Evolutionary conservation across 2,797 vertebrate species (phyloP).

Genomic region (Pseudochirops corinnae): DNA sequence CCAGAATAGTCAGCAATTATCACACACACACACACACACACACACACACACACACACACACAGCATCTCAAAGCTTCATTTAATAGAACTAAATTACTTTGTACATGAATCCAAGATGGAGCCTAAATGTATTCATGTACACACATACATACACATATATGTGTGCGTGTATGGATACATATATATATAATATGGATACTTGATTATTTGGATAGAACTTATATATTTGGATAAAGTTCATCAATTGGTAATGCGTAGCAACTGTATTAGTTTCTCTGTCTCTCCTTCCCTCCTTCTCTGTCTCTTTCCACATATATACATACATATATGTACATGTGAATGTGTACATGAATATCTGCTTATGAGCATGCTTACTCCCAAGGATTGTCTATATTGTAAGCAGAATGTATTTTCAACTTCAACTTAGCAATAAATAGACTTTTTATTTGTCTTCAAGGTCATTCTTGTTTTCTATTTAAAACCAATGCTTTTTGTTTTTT

Average conservation of each 20-base stretch:
- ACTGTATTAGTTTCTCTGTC: neutral
- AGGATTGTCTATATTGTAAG: neutral
- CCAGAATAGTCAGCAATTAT: neutral
- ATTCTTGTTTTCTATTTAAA: neutral
- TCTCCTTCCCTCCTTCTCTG: no score
- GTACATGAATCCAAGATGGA: constrained; percentile 11
- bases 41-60: neutral
- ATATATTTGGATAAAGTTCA: neutral
- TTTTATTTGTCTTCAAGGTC: neutral
- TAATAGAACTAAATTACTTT: constrained; percentile 23
- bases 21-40: neutral
- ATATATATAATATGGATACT: neutral
- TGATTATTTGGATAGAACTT: neutral
- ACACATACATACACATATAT: neutral
- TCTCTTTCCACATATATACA: no score
- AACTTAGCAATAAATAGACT: neutral
- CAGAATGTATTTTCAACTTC: neutral
- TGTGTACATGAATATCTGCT: neutral
- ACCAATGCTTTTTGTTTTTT: neutral
- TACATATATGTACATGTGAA: no score
- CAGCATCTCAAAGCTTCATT: constrained; percentile 24
- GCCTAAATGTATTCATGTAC: neutral
- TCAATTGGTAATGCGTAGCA: neutral
- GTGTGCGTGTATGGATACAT: neutral
- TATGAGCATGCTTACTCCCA: neutral